A percentile compares a stretch with the other conserved stretches of the same genome.
These are phyloP conservation scores for Aethina tumida DNA, from an alignment of 1,140 invertebrate genomes.

Conservation along the genomic window DNA sequence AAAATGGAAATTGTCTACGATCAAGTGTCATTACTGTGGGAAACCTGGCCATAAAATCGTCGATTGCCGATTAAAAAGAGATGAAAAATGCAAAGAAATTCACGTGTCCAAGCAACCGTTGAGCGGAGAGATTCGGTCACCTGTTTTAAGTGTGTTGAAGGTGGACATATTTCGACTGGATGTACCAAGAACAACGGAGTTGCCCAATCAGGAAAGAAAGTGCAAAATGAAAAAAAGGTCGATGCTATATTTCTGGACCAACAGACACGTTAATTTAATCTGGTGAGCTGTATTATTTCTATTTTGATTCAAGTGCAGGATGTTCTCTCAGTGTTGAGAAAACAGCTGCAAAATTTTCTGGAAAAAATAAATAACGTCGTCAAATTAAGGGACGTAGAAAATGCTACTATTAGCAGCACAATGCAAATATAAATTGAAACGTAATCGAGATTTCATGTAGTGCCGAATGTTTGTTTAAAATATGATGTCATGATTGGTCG, in stretches of 20 bases:
- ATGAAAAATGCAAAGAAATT: no score
- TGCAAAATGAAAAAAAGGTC: no score
- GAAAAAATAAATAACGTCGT: slow-evolving; percentile 3
- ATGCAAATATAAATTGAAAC: slow-evolving; percentile 1
- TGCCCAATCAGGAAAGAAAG: no score
- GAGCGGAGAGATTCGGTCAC: no score
- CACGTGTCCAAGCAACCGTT: no score
- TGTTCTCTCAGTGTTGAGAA: slow-evolving; percentile 2
- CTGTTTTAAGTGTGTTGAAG: no score
- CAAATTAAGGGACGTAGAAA: not conserved
- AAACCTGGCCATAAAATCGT: no score
- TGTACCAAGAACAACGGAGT: no score
- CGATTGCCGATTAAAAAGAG: no score
- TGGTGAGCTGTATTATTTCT: slow-evolving; percentile 1
- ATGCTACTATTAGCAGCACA: not conserved
- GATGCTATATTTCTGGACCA: not conserved
- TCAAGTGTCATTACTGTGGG: no score
- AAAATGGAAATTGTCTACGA: no score
- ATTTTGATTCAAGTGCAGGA: slow-evolving; percentile 2
- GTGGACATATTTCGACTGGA: no score
- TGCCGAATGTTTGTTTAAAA: slow-evolving; percentile 4
- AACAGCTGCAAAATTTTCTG: slow-evolving; percentile 1
- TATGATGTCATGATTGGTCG: slow-evolving; percentile 4
- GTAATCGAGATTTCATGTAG: slow-evolving; percentile 2
- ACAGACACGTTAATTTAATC: slow-evolving; percentile 1